Evolutionary conservation across 2,797 vertebrate species (phyloP).

Genomic region (Siniperca obscura): DNA sequence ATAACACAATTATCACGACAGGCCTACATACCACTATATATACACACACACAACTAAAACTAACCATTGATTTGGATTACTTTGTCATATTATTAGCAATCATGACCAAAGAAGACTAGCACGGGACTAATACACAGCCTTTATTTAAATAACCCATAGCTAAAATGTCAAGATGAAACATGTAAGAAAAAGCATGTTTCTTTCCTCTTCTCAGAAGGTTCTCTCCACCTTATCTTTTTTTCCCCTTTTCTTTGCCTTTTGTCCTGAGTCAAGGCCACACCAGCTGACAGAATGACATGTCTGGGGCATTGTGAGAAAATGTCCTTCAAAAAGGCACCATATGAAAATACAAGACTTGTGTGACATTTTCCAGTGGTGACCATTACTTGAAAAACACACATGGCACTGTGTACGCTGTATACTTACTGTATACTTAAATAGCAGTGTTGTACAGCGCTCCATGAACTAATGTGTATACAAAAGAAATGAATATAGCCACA

Average conservation of each 20-base stretch:
- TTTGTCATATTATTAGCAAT: not conserved
- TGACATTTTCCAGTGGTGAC: slow-evolving; percentile 48
- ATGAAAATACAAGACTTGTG: slow-evolving; percentile 51
- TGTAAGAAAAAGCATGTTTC: not conserved
- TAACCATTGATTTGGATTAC: not conserved
- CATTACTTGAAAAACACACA: slow-evolving; percentile 27
- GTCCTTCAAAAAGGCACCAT: slow-evolving; percentile 47
- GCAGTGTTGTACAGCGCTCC: not conserved
- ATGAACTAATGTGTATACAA: slow-evolving; percentile 19
- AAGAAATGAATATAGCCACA: slow-evolving; percentile 23
- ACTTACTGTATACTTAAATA: slow-evolving; percentile 8
- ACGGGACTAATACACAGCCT: not conserved
- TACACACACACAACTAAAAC: not conserved
- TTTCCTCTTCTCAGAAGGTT: not conserved
- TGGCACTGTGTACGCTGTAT: not conserved
- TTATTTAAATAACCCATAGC: not conserved
- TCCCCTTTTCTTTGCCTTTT: slow-evolving; percentile 54
- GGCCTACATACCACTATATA: too few relatives aligned
- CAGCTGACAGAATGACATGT: slow-evolving; percentile 74
- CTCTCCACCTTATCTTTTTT: slow-evolving; percentile 27
- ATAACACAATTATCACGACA: too few relatives aligned
- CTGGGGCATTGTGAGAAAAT: slow-evolving; percentile 65
- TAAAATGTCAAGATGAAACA: slow-evolving; percentile 35
- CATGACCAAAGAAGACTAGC: not conserved
- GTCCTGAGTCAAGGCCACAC: slow-evolving; percentile 65